These are phyloP conservation scores for Sialis lutaria DNA, from an alignment of 2,888 invertebrate genomes.

Conservation along the genomic window DNA sequence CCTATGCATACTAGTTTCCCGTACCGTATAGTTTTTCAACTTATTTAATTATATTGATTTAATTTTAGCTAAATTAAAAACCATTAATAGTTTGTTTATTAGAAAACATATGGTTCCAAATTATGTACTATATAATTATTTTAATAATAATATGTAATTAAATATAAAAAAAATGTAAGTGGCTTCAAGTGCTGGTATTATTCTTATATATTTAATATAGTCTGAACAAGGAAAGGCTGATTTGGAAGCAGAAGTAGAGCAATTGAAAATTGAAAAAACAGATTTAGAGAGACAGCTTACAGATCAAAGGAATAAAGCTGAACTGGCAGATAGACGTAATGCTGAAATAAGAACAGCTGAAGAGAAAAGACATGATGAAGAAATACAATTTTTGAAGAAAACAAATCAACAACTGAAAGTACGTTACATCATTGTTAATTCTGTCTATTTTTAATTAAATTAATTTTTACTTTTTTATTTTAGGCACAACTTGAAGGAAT, in stretches of 20 bases:
- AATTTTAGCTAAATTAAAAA: too few species aligned
- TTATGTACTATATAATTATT: background rate
- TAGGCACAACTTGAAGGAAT: conserved; percentile 88
- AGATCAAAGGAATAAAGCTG: conserved; percentile 50
- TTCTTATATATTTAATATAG: conserved; percentile 19
- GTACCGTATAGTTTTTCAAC: too few species aligned
- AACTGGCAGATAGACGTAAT: conserved; percentile 66
- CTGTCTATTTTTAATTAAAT: background rate
- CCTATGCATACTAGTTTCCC: too few species aligned
- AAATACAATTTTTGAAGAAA: conserved; percentile 79
- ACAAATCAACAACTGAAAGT: conserved; percentile 89
- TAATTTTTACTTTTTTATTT: conserved; percentile 16
- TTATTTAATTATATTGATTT: too few species aligned
- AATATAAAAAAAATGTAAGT: conserved; percentile 18
- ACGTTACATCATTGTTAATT: conserved; percentile 6
- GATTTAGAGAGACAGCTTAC: conserved; percentile 42
- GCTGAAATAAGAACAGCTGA: conserved; percentile 74
- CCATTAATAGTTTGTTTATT: too few species aligned
- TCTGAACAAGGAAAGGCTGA: conserved; percentile 81
- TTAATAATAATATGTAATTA: too few species aligned
- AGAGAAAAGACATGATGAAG: conserved; percentile 83
- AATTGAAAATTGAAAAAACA: conserved; percentile 45
- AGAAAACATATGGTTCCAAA: background rate
- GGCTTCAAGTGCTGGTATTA: background rate
- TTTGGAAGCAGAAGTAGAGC: conserved; percentile 54